Base-by-base conservation (phyloP, 2,113 vertebrate species). In the Bombycilla garrulus region DNA sequence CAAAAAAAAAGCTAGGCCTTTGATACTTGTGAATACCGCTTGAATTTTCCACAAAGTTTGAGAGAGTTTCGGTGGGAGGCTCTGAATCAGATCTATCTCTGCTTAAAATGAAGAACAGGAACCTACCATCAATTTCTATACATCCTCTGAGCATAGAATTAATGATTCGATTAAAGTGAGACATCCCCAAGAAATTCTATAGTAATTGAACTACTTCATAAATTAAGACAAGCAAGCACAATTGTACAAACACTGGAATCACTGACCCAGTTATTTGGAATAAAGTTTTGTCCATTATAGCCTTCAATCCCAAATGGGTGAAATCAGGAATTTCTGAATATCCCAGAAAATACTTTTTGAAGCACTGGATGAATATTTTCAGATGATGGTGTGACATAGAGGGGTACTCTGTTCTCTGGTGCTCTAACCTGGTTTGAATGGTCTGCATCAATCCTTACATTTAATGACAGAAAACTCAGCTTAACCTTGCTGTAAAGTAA, bases 401-500 rank as follows among this genome's bases (percentile, higher is more conserved):
- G 40, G 20, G n/a, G 33, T 65, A 73, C 16, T 60, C 31, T 79
- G 11, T 71, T 94, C 56, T 83, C 31, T 91, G 66, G 72, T 92
- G 44, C 58, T 92, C 82, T 96, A 97, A 93, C 81, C 31, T 54
- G 33, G 51, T 95, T 95, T 93, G 93, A 96, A 96, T 94, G 88
- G 79, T 61, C 64, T 87, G 45, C 85, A 96, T 97, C 90, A 96
- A 96, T 97, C 94, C 70, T 91, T 80, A 82, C 78, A 88, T 92
- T 97, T 96, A 97, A 96, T 95, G 96, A 95, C 89, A 97, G 95
- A 94, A 97, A 96, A 97, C 78, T 96, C 92, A 95, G 92, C 72
- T 97, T 97, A 97, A 97, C 96, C 96, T 96, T 97, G 93, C 93
- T 93, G 95, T 96, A 97, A 97, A 96, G 93, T 97, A 96, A 96